Percentiles rank a stretch among this genome's conserved stretches.
phyloP scores from a whole-genome alignment of 35 echinoderm and acorn worm species.

The Eucidaris tribuloides region DNA sequence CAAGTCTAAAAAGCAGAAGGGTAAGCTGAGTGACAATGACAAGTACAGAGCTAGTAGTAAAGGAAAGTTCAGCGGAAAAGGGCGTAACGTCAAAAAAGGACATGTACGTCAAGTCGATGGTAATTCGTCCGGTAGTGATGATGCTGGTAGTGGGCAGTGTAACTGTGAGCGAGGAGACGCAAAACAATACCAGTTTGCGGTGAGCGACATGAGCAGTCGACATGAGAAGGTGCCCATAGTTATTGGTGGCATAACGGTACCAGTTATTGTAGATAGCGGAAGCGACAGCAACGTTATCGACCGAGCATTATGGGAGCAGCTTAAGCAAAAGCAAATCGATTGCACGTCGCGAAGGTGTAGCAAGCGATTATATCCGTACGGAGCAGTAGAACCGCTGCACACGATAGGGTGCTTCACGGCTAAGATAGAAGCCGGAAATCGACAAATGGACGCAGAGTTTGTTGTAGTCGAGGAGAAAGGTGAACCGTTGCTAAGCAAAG shows the following conservation, averaged over 20 bases:
- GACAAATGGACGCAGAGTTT: background rate
- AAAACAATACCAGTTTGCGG: conserved; percentile 4
- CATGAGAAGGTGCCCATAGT: background rate
- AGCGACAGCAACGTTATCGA: conserved; percentile 31
- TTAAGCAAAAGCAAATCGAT: background rate
- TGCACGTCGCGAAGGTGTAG: background rate
- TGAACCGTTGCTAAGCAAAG: background rate
- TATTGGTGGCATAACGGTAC: background rate
- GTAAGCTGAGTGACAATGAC: background rate
- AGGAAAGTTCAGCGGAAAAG: background rate
- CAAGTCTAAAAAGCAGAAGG: background rate
- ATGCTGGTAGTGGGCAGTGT: background rate
- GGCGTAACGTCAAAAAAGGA: background rate
- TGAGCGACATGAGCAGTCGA: background rate
- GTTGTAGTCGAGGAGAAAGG: conserved; percentile 10
- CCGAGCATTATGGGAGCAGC: background rate
- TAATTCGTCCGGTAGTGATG: background rate
- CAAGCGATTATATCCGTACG: too few relatives aligned
- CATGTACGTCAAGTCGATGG: background rate
- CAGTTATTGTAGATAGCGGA: background rate
- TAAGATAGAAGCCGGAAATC: background rate
- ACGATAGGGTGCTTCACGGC: background rate
- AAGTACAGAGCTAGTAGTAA: background rate
- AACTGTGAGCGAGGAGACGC: background rate
- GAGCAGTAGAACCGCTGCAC: too few relatives aligned